Base-by-base conservation (phyloP, 35 echinoderm and acorn worm genomes). In the Chiridota heheva region DNA sequence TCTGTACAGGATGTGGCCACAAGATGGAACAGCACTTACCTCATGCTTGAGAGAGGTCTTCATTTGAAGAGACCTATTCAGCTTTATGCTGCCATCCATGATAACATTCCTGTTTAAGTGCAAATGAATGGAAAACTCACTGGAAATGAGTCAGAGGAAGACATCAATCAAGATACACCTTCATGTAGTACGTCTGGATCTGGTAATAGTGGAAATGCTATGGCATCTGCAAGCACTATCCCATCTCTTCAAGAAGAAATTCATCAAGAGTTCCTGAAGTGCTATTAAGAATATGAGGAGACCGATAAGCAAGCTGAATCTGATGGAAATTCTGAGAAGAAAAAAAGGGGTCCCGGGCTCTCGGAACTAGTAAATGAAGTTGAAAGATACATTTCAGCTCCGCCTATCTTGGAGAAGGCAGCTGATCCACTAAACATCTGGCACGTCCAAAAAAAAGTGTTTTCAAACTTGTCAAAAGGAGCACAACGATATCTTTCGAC, bases 11-110 rank as follows among this genome's bases (percentile, higher is more conserved):
- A 73, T 73, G 70, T 73, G 22, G n/a, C 44, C 2, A 73, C 41
- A 2, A 7, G 70, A 5, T 73, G 70, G 70, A 73, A 73, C 36
- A 73, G 70, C 26, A 30, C 70, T 34, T 73, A 73, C 41, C 17
- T 73, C n/a, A 73, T 73, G 40, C 41, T 73, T 5, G 40, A 73
- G 36, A 20, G 70, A 44, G 44, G 16, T 16, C 41, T 73, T 5
- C 5, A 20, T 30, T 42, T 73, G 70, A 48, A 73, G 36, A 44
- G 36, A 6, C 40, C 40, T 6, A 73, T 73, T 25, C 70, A 44
- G 27, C 40, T 73, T 29, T 73, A 73, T 73, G 20, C 44, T 47
- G 40, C 70, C 3, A 51, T 47, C 37, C 70, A 46, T 31, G 44
- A 73, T 31, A 69, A 70, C 48, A 10, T 73, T 42, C 70, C 40